Evolutionary conservation across 2,888 invertebrate genomes (phyloP).

Genomic region (Notodonta dromedarius): DNA sequence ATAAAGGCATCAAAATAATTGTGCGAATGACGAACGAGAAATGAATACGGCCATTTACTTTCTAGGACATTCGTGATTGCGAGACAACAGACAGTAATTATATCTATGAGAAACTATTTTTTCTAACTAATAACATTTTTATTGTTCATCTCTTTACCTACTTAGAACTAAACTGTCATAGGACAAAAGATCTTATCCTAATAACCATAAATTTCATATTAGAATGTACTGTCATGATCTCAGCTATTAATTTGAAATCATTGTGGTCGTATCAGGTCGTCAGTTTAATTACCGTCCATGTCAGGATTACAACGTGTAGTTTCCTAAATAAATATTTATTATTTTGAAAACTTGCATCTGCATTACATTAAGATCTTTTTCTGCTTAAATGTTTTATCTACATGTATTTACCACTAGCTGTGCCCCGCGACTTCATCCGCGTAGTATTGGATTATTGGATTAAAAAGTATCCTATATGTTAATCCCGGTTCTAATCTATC

Average conservation of each 20-base stretch:
- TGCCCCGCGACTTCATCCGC: too few species aligned
- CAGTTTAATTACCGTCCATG: too few species aligned
- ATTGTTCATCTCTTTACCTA: slow-evolving; percentile 23
- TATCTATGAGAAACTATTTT: slow-evolving; percentile 53
- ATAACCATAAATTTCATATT: background rate
- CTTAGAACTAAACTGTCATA: background rate
- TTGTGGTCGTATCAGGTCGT: too few species aligned
- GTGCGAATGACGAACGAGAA: slow-evolving; percentile 46
- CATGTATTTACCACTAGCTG: too few species aligned
- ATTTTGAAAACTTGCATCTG: slow-evolving; percentile 30
- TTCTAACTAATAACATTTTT: slow-evolving; percentile 28
- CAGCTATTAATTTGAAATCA: too few species aligned
- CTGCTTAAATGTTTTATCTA: slow-evolving; percentile 4
- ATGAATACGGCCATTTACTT: slow-evolving; percentile 57
- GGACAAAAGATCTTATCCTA: background rate
- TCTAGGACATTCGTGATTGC: slow-evolving; percentile 58
- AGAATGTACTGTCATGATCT: background rate
- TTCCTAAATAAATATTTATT: slow-evolving; percentile 25
- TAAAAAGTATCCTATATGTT: too few species aligned
- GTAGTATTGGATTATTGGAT: too few species aligned
- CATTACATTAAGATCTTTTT: slow-evolving; percentile 16
- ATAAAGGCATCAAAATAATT: slow-evolving; percentile 36
- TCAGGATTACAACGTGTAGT: slow-evolving; percentile 21
- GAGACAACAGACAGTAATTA: slow-evolving; percentile 44
- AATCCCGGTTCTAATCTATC: too few species aligned